phyloP scores from a whole-genome alignment of 2,888 invertebrate species.

The Nebria salina region DNA sequence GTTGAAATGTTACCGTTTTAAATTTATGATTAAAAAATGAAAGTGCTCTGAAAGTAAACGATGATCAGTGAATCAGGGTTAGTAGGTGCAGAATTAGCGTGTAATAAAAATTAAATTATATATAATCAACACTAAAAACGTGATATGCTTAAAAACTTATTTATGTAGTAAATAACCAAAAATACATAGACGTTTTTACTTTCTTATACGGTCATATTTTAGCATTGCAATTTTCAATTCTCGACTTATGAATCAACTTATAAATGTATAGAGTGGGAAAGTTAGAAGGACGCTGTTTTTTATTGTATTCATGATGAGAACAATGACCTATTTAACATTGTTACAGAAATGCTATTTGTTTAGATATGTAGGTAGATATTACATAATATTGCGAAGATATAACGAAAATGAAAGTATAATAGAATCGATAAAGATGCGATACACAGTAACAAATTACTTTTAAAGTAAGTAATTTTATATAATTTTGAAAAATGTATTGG shows the following conservation, averaged over 20 bases:
- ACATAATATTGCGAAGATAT: constrained; percentile 6
- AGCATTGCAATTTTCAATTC: background rate
- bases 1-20: background rate
- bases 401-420: background rate
- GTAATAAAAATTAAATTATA: background rate
- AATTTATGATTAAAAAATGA: background rate
- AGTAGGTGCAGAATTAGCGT: background rate
- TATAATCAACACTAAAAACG: background rate
- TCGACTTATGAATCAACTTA: background rate
- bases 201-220: too few species aligned
- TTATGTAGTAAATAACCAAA: too few species aligned
- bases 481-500: too few species aligned
- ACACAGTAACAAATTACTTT: background rate
- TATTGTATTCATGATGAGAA: constrained; percentile 20
- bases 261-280: constrained; percentile 1
- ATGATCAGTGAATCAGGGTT: background rate
- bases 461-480: too few species aligned
- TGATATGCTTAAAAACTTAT: background rate
- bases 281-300: constrained; percentile 12
- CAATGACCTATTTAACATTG: constrained; percentile 44
- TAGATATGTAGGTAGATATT: background rate
- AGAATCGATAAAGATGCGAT: background rate
- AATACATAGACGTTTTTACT: too few species aligned
- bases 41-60: background rate
- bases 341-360: constrained; percentile 34